These are phyloP conservation scores for Prosopocoilus inquinatus DNA, from an alignment of 2,888 invertebrate species.

Conservation along the genomic window DNA sequence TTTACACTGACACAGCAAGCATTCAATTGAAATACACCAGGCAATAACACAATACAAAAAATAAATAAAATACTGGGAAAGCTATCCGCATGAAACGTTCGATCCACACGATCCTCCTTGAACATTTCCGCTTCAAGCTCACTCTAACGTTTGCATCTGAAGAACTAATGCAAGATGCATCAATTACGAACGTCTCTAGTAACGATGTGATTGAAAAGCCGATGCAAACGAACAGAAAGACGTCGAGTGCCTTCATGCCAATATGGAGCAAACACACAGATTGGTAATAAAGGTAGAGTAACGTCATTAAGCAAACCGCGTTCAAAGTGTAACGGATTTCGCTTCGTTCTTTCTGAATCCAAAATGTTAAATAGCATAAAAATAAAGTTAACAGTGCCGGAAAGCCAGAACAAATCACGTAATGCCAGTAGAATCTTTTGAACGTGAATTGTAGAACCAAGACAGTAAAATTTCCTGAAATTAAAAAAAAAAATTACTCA, in stretches of 20 bases:
- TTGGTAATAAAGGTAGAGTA: slow-evolving; percentile 24
- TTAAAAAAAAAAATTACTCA: too few relatives aligned
- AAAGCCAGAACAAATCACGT: slow-evolving; percentile 30
- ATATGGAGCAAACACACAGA: slow-evolving; percentile 22
- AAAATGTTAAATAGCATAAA: slow-evolving; percentile 32
- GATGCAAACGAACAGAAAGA: slow-evolving; percentile 28
- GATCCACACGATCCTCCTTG: slow-evolving; percentile 17
- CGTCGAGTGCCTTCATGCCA: slow-evolving; percentile 32
- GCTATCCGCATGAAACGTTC: slow-evolving; percentile 22
- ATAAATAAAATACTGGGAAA: slow-evolving; percentile 28
- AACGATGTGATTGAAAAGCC: slow-evolving; percentile 28
- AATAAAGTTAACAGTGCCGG: slow-evolving; percentile 30
- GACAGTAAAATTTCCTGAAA: slow-evolving; percentile 35
- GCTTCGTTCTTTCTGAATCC: slow-evolving; percentile 26
- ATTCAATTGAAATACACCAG: slow-evolving; percentile 22
- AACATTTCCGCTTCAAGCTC: slow-evolving; percentile 14
- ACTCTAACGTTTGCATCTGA: slow-evolving; percentile 16
- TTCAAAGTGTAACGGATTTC: slow-evolving; percentile 21
- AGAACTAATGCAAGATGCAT: slow-evolving; percentile 11
- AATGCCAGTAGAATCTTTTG: slow-evolving; percentile 27
- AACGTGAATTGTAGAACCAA: slow-evolving; percentile 30
- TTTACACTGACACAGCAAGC: not conserved
- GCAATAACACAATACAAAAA: slow-evolving; percentile 14
- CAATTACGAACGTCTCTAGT: slow-evolving; percentile 28
- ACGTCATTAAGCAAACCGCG: slow-evolving; percentile 15